Base-by-base conservation (phyloP, 2,888 invertebrate species). In the Erannis defoliaria region DNA sequence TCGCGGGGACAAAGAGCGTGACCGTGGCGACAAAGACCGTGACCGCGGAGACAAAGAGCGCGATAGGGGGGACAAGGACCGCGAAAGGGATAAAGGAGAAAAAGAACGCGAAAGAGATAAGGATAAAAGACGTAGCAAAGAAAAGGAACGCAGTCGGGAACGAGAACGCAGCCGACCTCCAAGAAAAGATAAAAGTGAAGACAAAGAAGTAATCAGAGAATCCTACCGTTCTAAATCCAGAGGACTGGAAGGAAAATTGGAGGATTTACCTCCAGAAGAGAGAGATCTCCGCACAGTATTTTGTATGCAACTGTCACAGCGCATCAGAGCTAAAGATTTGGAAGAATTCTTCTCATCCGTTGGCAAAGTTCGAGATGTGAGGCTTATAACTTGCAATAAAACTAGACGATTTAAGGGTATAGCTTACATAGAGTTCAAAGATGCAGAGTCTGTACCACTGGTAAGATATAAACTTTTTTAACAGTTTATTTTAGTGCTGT, bases 321-420 rank as follows among this genome's bases (percentile, higher is more conserved):
- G 97, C 74, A 99, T 98, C 78, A 95, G 98, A 74, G 98, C 97
- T 56, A 95, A 98, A 70, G 99, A 99, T 88, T 91, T 99, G 67
- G 99, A 99, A 90, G 99, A 99, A 88, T 99, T 99, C 89, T 99
- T 99, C 89, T 98, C 98, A 26, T 97, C 99, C 64, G 99, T 99
- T 62, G 99, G 99, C 43, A 99, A 99, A 95, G 99, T 99, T 61
- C 95, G 98, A 74, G 99, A 99, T 93, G 99, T 99, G 18, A 95
- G 99, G 78, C 96, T 99, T 74, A 99, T 99, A 61, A 99, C 99
- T 58, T 99, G 99, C 90, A 99, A 99, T 89, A 99, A 99, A 90
- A 99, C 99, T 0, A 95, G 99, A 80, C 94, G 99, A 71, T 99
- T 99, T 80, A 99, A 99, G 91, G 99, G 99, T 45, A 99, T 99